Percentiles rank a stretch among this genome's conserved stretches.
Conservation (phyloP, 2,888 invertebrate genomes). For the Tipula vernalis region DNA sequence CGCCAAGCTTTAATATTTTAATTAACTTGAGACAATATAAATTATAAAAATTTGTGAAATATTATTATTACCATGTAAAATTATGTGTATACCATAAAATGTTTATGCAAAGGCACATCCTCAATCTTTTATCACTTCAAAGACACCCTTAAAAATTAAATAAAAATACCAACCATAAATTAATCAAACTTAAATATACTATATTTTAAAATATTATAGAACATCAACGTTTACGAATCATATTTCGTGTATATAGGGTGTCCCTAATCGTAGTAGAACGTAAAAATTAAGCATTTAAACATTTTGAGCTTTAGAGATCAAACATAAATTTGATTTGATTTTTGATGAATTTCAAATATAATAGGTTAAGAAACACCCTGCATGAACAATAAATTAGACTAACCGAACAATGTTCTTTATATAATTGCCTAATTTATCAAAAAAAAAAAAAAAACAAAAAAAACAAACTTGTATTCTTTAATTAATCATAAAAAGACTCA, state of each 20-base stretch:
- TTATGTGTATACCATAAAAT: not conserved
- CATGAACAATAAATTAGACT: not conserved
- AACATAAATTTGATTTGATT: too few relatives aligned
- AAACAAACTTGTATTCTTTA: not conserved
- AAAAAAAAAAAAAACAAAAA: not conserved
- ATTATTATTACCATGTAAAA: not conserved
- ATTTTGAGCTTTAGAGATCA: too few relatives aligned
- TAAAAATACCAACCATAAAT: not conserved
- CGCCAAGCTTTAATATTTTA: not conserved
- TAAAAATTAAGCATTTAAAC: too few relatives aligned
- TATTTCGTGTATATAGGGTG: not conserved
- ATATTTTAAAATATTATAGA: not conserved
- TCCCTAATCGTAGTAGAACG: too few relatives aligned
- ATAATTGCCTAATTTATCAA: not conserved
- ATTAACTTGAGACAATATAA: not conserved
- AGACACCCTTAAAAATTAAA: not conserved
- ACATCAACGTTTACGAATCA: not conserved
- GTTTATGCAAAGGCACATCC: not conserved
- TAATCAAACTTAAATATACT: not conserved
- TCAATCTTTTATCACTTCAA: not conserved
- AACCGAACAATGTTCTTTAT: not conserved
- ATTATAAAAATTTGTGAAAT: not conserved
- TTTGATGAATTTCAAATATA: too few relatives aligned
- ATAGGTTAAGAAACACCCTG: too few relatives aligned
- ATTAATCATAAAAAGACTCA: not conserved